A percentile compares a stretch with the other conserved stretches of the same genome.
These are phyloP conservation scores for Pteromalus puparum DNA, from an alignment of 1,140 invertebrate genomes.

Conservation along the genomic window DNA sequence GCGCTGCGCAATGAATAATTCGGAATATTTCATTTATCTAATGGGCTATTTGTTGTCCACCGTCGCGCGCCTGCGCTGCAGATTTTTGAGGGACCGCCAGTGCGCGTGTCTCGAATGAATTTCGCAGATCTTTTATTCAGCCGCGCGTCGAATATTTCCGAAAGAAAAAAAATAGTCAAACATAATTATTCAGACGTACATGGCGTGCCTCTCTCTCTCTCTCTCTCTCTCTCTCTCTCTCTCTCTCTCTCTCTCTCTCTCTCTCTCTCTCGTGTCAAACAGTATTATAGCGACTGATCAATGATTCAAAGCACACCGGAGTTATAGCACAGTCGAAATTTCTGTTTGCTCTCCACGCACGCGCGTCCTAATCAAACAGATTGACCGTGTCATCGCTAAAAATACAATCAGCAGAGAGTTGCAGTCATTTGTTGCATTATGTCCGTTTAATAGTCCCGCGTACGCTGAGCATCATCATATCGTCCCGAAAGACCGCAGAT, in stretches of 20 bases:
- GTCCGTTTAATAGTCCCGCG: conserved; percentile 12
- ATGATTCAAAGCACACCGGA: neutral
- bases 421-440: conserved; percentile 32
- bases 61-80: neutral
- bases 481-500: neutral
- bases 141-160: neutral
- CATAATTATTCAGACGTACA: too few species aligned
- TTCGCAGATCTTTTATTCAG: neutral
- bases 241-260: too few species aligned
- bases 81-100: neutral
- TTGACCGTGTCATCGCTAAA: neutral
- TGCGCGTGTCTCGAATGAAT: neutral
- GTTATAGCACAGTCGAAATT: neutral
- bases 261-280: too few species aligned
- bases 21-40: conserved; percentile 19
- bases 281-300: neutral
- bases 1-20: conserved; percentile 4
- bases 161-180: neutral
- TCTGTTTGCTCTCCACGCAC: neutral
- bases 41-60: conserved; percentile 31
- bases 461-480: neutral
- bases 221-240: too few species aligned
- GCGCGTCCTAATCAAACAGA: conserved; percentile 25
- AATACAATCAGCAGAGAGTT: conserved; percentile 1
- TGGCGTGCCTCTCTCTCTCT: too few species aligned